Evolutionary conservation across 2,113 vertebrate species (phyloP), one percentile per base, ranked within the genome.

Genomic region (Oryzias woworae): DNA sequence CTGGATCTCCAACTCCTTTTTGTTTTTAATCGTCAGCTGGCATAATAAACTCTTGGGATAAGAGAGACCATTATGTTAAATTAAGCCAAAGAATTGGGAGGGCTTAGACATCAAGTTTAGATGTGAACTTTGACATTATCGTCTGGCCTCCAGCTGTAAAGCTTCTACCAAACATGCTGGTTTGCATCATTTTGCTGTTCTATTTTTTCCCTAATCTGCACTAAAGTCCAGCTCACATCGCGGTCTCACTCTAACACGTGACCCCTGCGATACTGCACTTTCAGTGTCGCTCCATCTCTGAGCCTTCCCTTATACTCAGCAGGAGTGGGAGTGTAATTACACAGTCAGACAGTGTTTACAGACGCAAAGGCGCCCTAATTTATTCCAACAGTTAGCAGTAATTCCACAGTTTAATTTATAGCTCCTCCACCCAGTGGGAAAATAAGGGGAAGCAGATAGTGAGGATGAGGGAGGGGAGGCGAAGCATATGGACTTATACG

Each of bases 381-480:
- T 92, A 92, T 91, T 91, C 89, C 87, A 90, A 90, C 89, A 88
- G 91, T 90, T 93, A 92, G 91, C 89, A 86, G 90, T 93, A 93
- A 93, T 92, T 91, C 89, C 87, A 89, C 79, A 85, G 87, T 93
- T 91, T 92, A 93, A 93, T 93, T 93, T 92, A 93, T 92, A 89
- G 89, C 90, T 86, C 78, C 66, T 88, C 81, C 78, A 89, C 86
- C 87, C 87, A 84, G 78, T 87, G 68, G 87, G 84, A 84, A 85
- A 84, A 74, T 16, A 52, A 78, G 58, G 79, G 36, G 71, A 71
- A 56, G 73, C 77, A 86, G 80, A 87, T 81, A 87, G 86, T 58
- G 59, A 69, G 70, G 71, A 55, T 7, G 51, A 49, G 49, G 53
- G 48, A 75, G 36, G 55, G 53, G 58, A 66, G 74, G 61, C 4